Percentiles rank a stretch among this genome's conserved stretches.
These are phyloP conservation scores for Tragelaphus buxtoni DNA, from an alignment of 2,113 vertebrate genomes.

Conservation along the genomic window DNA sequence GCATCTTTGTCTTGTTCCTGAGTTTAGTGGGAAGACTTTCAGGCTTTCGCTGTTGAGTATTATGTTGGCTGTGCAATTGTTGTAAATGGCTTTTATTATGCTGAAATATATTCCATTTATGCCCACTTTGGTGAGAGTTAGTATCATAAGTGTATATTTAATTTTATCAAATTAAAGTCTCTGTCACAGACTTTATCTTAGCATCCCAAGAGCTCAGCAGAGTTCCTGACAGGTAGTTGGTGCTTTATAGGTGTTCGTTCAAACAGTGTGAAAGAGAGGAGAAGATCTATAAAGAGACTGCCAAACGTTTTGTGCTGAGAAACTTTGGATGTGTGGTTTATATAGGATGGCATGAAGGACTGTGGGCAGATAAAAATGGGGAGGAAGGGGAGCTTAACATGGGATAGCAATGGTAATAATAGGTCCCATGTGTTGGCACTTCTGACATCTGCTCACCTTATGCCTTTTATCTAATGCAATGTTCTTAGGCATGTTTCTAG, in stretches of 20 bases:
- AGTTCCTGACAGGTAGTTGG: neutral
- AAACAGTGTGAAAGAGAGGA: neutral
- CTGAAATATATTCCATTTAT: neutral
- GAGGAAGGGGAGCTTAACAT: too few relatives aligned
- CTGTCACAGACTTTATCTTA: neutral
- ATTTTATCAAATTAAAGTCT: neutral
- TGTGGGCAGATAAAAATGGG: neutral
- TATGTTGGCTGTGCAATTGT: neutral
- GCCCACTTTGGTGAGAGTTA: neutral
- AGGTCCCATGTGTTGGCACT: neutral
- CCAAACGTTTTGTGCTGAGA: neutral
- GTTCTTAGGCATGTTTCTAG: neutral
- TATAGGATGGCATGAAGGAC: neutral
- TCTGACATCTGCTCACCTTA: rapidly evolving
- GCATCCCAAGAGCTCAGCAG: neutral
- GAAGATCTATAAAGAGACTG: neutral
- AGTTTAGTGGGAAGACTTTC: neutral
- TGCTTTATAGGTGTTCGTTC: neutral
- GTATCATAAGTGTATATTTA: neutral
- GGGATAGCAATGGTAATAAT: neutral
- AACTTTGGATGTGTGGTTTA: neutral
- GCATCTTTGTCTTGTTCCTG: neutral
- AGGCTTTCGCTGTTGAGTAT: neutral
- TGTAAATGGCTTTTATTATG: neutral
- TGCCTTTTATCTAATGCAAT: neutral